Evolutionary conservation across 1,140 invertebrate genomes (phyloP).

Genomic region (Caenorhabditis tropicalis): DNA sequence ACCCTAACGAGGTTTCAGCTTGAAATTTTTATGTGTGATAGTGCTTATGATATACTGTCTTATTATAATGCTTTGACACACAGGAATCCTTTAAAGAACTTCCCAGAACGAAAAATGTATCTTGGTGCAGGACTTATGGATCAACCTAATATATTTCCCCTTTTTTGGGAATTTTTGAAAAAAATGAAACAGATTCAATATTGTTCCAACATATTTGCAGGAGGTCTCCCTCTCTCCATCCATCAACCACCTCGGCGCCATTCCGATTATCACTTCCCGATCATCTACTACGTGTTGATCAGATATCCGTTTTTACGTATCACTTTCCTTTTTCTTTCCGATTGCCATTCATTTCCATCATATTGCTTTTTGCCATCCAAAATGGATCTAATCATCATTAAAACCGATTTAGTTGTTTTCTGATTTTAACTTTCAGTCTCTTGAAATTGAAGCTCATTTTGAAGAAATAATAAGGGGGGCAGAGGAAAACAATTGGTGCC

Average conservation of each 20-base stretch:
- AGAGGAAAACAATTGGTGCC: conserved; percentile 14
- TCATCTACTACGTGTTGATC: neutral
- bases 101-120: too few species aligned
- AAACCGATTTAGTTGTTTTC: neutral
- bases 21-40: too few species aligned
- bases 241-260: neutral
- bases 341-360: neutral
- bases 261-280: conserved; percentile 15
- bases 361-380: neutral
- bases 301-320: conserved; percentile 16
- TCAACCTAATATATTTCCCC: too few species aligned
- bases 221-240: too few species aligned
- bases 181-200: neutral
- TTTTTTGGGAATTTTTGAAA: neutral
- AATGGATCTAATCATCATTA: neutral
- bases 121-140: too few species aligned
- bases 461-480: neutral
- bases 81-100: too few species aligned
- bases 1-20: too few species aligned
- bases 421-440: neutral
- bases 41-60: too few species aligned
- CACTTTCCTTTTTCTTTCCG: neutral
- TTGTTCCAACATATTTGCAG: neutral
- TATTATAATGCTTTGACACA: too few species aligned
- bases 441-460: neutral